Base-by-base conservation (phyloP, 1,140 invertebrate genomes). In the Penaeus vannamei region DNA sequence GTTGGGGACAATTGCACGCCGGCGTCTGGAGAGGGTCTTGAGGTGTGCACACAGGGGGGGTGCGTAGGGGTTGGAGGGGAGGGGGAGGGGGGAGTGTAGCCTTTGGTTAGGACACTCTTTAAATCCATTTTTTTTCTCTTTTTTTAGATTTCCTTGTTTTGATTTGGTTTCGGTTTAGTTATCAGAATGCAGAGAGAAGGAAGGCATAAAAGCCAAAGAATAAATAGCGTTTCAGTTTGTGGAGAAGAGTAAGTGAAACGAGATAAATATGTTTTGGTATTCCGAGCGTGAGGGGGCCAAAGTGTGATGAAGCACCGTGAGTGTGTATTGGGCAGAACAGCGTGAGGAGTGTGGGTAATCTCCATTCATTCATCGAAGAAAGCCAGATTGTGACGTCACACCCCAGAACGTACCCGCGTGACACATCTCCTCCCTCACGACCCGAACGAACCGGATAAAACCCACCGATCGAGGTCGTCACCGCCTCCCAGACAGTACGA, bases 311-410 rank as follows among this genome's bases (percentile, higher is more conserved):
- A 23, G 59, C 20, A 81, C 23, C 23, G 83, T 36, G 60, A 29
- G 42, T n/a, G 42, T n/a, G 79, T 59, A 81, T 59, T n/a, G 23
- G 42, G 66, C 36, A 42, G 20, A 26, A 23, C 42, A 26, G 17
- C 64, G 59, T 64, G 85, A 80, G 76, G n/a, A 23, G 85, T 79
- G 85, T 80, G 85, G 36, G 85, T 86, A 86, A 86, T 80, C 85
- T 60, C 23, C 60, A 86, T 86, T 86, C 85, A 86, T 86, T 86
- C 85, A 86, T 59, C 76, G 76, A 86, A 86, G 85, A 86, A 86
- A 86, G 76, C 76, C 46, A 80, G 72, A 64, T 85, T 62, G 17
- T 86, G 85, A 86, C 85, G 85, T 86, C 85, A 86, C 76, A 72
- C 10, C 10, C 26, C 53, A 80, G 85, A 62, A 76, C 85, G 60